Base-by-base conservation (phyloP, 2,113 vertebrate species). In the Callaeas wilsoni region DNA sequence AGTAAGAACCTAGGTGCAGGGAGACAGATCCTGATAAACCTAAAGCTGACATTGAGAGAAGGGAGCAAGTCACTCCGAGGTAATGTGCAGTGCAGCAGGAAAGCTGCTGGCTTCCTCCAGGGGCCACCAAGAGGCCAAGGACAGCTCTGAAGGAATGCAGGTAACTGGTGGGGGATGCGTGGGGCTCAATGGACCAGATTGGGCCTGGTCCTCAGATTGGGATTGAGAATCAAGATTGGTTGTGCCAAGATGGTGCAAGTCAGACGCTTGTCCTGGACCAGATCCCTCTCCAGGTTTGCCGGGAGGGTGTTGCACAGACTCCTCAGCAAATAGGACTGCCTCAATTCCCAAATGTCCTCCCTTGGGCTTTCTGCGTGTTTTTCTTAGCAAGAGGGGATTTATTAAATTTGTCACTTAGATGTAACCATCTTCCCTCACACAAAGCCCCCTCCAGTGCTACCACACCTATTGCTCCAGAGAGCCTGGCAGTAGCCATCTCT, bases 21-120 rank as follows among this genome's bases (percentile, higher is more conserved):
- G 71, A 90, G 79, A 30, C 55, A 92, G 67, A 65, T 6, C 26
- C 30, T 41, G 17, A 5, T 53, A 83, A 87, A 65, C 3, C 33
- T 8, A 25, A 91, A 91, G 33, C n/a, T 94, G 95, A 87, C 93
- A 63, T 68, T 96, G 62, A 89, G 87, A 90, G 85, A 97, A 98
- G 27, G 55, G 71, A 92, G 60, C 1, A 2, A 91, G 74, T 13
- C 20, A 4, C 30, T 62, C 60, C 76, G 7, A 74, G 83, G 64
- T 7, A 69, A 81, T n/a, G 91, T 75, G 94, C 95, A 90, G 93
- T 56, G 94, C 91, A 87, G 84, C 77, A 53, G 69, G 71, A 81
- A 77, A 89, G 73, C 86, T 87, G 76, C 80, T 86, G 88, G 55
- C 83, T 93, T 95, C 86, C 83, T 90, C 89, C 89, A 77, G 93